These are phyloP conservation scores for Myotis pilosus DNA, from an alignment of 2,797 vertebrate genomes.

Conservation along the genomic window DNA sequence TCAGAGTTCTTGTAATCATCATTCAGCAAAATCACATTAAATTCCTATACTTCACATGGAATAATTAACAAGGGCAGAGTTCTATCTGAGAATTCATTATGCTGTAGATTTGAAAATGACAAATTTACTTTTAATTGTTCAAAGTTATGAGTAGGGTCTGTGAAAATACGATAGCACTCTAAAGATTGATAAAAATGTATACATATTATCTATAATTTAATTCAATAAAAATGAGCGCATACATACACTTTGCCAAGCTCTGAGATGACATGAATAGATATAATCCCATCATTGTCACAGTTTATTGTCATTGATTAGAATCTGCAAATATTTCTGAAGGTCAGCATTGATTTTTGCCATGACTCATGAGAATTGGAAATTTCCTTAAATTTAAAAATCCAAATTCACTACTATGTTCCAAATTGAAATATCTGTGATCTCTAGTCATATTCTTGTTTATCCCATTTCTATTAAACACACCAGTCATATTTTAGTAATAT, in stretches of 20 bases:
- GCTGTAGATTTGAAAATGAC: background rate
- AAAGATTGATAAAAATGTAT: background rate
- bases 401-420: background rate
- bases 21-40: background rate
- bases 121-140: slow-evolving; percentile 8
- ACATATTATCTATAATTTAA: background rate
- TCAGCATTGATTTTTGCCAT: background rate
- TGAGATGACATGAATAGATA: background rate
- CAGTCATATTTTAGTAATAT: background rate
- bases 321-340: background rate
- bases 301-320: slow-evolving; percentile 14
- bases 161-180: background rate
- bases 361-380: slow-evolving; percentile 7
- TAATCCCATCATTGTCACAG: background rate
- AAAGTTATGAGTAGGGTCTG: background rate
- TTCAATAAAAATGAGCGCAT: background rate
- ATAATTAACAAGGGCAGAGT: background rate
- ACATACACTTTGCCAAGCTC: background rate
- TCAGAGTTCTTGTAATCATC: background rate
- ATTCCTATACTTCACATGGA: background rate
- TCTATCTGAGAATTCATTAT: background rate
- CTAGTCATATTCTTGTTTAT: background rate
- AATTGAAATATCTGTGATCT: background rate
- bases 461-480: background rate
- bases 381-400: background rate